These are phyloP conservation scores for Nautilus pompilius DNA, from an alignment of 1,140 invertebrate species.

Conservation along the genomic window DNA sequence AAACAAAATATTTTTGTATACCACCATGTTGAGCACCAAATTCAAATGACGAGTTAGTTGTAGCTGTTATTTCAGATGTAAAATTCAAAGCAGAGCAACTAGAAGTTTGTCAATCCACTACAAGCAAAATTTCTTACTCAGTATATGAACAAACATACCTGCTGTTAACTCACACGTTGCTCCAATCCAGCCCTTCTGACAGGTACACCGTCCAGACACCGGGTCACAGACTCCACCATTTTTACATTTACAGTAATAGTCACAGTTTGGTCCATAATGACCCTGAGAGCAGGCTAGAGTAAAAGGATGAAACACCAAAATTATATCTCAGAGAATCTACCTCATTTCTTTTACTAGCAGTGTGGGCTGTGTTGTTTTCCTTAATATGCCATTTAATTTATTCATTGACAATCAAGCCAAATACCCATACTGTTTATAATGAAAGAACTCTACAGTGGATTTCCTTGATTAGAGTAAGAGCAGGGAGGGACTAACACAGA, in stretches of 20 bases:
- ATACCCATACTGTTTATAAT: background rate
- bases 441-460: background rate
- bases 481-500: too few species aligned
- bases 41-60: too few species aligned
- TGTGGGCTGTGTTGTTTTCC: background rate
- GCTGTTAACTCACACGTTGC: constrained; percentile 40
- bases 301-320: background rate
- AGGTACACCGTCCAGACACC: constrained; percentile 69
- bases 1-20: too few species aligned
- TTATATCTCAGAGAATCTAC: background rate
- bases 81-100: too few species aligned
- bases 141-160: constrained; percentile 20
- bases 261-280: constrained; percentile 67
- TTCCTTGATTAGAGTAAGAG: background rate
- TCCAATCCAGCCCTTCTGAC: constrained; percentile 58
- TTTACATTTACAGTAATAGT: constrained; percentile 81
- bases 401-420: background rate
- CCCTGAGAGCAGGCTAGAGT: constrained; percentile 41
- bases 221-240: constrained; percentile 58
- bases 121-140: too few species aligned
- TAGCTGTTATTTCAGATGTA: too few species aligned
- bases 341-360: background rate
- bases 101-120: too few species aligned
- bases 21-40: too few species aligned
- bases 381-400: background rate